Base-by-base conservation (phyloP, 1,140 invertebrate species). In the Zaprionus capensis region DNA sequence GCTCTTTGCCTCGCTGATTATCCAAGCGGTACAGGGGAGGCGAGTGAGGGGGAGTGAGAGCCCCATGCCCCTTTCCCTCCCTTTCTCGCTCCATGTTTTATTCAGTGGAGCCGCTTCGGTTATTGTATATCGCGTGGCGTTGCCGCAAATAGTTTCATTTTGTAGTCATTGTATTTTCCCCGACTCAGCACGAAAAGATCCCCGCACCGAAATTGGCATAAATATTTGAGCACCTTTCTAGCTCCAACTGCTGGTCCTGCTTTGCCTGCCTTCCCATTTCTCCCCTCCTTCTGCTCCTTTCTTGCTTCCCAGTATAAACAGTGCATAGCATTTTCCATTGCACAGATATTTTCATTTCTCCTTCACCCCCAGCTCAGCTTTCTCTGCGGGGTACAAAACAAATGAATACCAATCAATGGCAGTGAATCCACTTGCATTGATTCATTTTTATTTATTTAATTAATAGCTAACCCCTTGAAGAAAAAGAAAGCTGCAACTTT, bases 141-240 rank as follows among this genome's bases (percentile, higher is more conserved):
- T 76, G 69, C 62, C 57, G 38, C 69, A 76, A 76, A 76, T 76
- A 76, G 69, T 77, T 77, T 77, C 70, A 73, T 77, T 77, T 77
- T 77, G 75, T 77, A 77, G 75, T 77, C 75, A 77, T 77, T 77
- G 75, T 73, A 64, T 77, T 77, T 77, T 53, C 51, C 44, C 58
- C 72, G 58, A 75, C 72, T 75, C 71, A 70, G 71, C 71, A 74
- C 36, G 28, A 11, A 74, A 70, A 71, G 67, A 55, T 56, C 51
- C 51, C 63, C 34, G 36, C 38, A 58, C 34, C 63, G 41, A 72
- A 76, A 76, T 76, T 76, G 74, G 69, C 74, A 76, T 76, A 72
- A 76, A 76, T 76, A 76, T 76, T 76, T 76, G 69, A 72, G 63
- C 74, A 76, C 68, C 73, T 71, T 64, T 71, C 59, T 58, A 34